A percentile compares a stretch with the other conserved stretches of the same genome.
phyloP scores from a whole-genome alignment of 37 sponge, comb jelly and placozoan species.

The Spongia lamella region DNA sequence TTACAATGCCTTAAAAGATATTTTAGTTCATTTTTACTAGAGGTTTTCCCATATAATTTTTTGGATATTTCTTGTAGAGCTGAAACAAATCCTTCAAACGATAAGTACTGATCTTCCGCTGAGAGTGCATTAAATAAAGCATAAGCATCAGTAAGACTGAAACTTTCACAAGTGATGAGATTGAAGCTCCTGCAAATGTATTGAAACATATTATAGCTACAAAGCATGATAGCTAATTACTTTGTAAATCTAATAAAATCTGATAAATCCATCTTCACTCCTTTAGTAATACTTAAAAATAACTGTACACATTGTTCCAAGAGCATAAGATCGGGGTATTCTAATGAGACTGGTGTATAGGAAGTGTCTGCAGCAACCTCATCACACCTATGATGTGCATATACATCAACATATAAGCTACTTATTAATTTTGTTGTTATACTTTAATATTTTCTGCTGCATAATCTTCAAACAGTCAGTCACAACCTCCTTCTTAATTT shows the following conservation, averaged over 20 bases:
- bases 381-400: not conserved
- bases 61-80: too few relatives aligned
- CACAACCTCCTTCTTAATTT: constrained; percentile 26
- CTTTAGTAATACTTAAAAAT: not conserved
- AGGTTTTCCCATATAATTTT: too few relatives aligned
- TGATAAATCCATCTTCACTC: constrained; percentile 8
- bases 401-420: not conserved
- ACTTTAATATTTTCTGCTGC: not conserved
- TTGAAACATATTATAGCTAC: not conserved
- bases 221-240: not conserved
- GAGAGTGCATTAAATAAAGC: too few relatives aligned
- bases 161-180: not conserved
- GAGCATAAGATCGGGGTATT: not conserved
- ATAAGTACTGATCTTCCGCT: too few relatives aligned
- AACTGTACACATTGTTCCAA: constrained; percentile 10
- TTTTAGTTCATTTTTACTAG: too few relatives aligned
- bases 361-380: not conserved
- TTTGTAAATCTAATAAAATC: constrained; percentile 5
- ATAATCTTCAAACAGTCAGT: constrained; percentile 9
- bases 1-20: too few relatives aligned
- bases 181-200: constrained; percentile 2
- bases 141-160: too few relatives aligned
- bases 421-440: not conserved
- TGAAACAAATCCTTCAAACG: too few relatives aligned
- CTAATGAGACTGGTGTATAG: not conserved